phyloP scores from a whole-genome alignment of 1,140 invertebrate genomes.

The Trichonephila inaurata region DNA sequence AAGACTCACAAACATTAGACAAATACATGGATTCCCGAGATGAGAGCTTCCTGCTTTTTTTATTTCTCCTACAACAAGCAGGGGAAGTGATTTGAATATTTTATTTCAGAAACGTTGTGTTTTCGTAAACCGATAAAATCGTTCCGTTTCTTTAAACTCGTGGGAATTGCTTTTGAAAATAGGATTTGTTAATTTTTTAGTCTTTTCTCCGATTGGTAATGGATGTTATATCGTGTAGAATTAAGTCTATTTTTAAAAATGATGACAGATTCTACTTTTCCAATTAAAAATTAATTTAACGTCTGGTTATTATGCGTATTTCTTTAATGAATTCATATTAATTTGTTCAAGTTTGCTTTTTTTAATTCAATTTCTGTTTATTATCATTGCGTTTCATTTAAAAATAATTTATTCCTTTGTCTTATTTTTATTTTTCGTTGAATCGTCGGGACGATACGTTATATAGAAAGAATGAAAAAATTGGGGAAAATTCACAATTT shows the following conservation, averaged over 20 bases:
- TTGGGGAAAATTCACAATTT: too few relatives aligned
- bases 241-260: neutral
- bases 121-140: neutral
- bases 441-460: too few relatives aligned
- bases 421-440: too few relatives aligned
- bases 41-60: neutral
- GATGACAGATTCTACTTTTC: neutral
- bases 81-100: slow-evolving; percentile 50
- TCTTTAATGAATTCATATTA: too few relatives aligned
- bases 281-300: too few relatives aligned
- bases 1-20: neutral
- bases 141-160: neutral
- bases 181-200: neutral
- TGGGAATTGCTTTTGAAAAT: neutral
- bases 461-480: too few relatives aligned
- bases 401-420: too few relatives aligned
- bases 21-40: neutral
- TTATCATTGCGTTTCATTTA: too few relatives aligned
- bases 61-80: neutral
- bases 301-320: too few relatives aligned
- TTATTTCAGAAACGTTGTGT: slow-evolving; percentile 20
- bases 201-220: neutral
- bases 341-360: too few relatives aligned
- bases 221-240: too few relatives aligned
- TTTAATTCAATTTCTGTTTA: too few relatives aligned